A percentile compares a stretch with the other conserved stretches of the same genome.
Evolutionary conservation across 2,888 invertebrate genomes (phyloP).

Genomic region (Oscheius myriophilus): DNA sequence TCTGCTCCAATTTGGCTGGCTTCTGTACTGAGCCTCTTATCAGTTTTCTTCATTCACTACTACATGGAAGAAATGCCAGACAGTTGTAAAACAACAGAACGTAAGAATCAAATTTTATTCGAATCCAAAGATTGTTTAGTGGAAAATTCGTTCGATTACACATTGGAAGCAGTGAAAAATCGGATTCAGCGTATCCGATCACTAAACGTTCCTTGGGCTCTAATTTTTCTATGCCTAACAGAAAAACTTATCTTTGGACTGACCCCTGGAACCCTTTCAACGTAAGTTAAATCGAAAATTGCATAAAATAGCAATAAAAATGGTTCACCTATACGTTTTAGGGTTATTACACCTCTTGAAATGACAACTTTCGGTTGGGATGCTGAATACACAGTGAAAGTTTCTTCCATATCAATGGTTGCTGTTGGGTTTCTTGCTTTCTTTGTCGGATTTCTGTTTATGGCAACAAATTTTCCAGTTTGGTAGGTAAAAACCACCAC

Average conservation of each 20-base stretch:
- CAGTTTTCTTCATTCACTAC: constrained; percentile 33
- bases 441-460: constrained; percentile 29
- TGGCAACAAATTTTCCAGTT: constrained; percentile 10
- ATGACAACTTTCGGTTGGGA: constrained; percentile 46
- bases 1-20: constrained; percentile 49
- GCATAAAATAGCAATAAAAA: too few relatives aligned
- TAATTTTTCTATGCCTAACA: constrained; percentile 41
- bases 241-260: constrained; percentile 36
- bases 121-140: too few relatives aligned
- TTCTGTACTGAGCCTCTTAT: constrained; percentile 42
- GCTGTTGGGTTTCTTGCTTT: constrained; percentile 39
- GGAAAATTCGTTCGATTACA: too few relatives aligned
- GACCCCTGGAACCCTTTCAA: constrained; percentile 35
- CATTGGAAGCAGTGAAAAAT: too few relatives aligned
- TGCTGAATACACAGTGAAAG: constrained; percentile 32
- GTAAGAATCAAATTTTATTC: not conserved
- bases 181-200: constrained; percentile 15
- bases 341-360: constrained; percentile 34
- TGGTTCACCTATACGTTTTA: constrained; percentile 3
- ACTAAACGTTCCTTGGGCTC: constrained; percentile 40
- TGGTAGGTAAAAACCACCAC: not conserved
- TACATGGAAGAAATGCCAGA: constrained; percentile 32
- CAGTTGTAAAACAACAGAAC: constrained; percentile 26
- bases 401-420: constrained; percentile 33
- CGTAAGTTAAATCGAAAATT: constrained; percentile 21